These are phyloP conservation scores for Stegostoma tigrinum DNA, from an alignment of 2,113 vertebrate genomes.

Conservation along the genomic window DNA sequence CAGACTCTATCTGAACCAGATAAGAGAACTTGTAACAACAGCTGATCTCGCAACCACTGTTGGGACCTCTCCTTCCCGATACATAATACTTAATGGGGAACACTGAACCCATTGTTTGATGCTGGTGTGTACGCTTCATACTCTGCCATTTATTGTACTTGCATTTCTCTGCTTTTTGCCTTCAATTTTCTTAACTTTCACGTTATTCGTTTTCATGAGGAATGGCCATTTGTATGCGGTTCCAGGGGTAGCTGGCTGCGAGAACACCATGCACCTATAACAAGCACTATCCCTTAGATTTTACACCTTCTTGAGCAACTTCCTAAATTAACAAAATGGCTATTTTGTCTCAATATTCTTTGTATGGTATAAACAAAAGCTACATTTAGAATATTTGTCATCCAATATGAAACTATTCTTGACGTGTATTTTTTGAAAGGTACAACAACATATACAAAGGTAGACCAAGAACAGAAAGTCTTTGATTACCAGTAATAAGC, in stretches of 20 bases:
- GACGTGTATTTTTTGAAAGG: not conserved
- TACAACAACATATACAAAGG: not conserved
- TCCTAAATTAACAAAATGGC: not conserved
- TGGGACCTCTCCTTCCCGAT: not conserved
- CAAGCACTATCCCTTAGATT: not conserved
- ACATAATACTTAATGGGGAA: not conserved
- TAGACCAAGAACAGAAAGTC: not conserved
- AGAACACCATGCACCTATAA: not conserved
- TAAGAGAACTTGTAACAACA: not conserved
- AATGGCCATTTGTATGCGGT: not conserved
- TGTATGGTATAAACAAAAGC: not conserved
- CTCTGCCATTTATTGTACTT: not conserved
- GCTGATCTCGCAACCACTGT: not conserved
- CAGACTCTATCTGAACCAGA: not conserved
- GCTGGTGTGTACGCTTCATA: not conserved
- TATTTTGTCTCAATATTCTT: not conserved
- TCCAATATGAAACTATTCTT: not conserved
- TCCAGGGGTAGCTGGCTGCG: not conserved
- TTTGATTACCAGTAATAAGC: slow-evolving; percentile 66
- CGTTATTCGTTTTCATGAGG: not conserved
- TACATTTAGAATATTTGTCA: not conserved
- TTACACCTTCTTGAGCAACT: too few species aligned
- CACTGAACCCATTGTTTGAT: not conserved
- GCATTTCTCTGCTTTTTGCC: not conserved
- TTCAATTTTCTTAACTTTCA: not conserved